phyloP scores from a whole-genome alignment of 2,888 invertebrate genomes.

The Pollenia amentaria region DNA sequence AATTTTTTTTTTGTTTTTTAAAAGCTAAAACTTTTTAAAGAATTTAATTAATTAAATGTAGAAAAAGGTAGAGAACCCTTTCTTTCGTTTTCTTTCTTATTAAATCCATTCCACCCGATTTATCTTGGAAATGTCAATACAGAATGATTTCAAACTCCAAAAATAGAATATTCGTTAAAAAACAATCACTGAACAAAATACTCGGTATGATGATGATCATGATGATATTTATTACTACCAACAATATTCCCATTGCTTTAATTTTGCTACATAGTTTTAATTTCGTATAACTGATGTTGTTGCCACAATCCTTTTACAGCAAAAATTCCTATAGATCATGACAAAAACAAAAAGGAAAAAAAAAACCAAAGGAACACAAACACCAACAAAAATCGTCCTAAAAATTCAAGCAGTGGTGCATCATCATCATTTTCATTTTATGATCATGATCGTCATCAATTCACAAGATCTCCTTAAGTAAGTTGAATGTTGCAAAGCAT shows the following conservation, averaged over 20 bases:
- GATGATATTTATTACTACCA: constrained; percentile 26
- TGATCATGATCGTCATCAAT: constrained; percentile 23
- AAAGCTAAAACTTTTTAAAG: no score
- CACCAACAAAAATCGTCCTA: constrained; percentile 34
- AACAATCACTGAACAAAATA: constrained; percentile 26
- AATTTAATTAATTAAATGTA: neutral
- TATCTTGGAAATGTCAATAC: neutral
- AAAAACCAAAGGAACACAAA: constrained; percentile 5
- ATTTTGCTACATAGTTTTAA: neutral
- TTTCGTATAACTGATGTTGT: constrained; percentile 37
- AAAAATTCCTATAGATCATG: constrained; percentile 70
- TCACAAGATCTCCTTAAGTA: constrained; percentile 22
- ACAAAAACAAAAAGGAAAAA: constrained; percentile 30
- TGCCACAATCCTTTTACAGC: constrained; percentile 47
- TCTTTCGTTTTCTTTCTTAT: neutral
- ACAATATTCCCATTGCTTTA: constrained; percentile 39
- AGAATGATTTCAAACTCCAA: neutral
- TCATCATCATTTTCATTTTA: constrained; percentile 29
- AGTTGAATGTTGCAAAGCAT: constrained; percentile 39
- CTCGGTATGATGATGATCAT: constrained; percentile 9
- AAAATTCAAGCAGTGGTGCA: constrained; percentile 38
- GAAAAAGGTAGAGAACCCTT: neutral
- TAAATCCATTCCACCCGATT: neutral
- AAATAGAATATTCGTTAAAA: constrained; percentile 3
- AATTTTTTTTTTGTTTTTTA: no score